Base-by-base conservation (phyloP, 2,113 vertebrate genomes). In the Erythrolamprus reginae region DNA sequence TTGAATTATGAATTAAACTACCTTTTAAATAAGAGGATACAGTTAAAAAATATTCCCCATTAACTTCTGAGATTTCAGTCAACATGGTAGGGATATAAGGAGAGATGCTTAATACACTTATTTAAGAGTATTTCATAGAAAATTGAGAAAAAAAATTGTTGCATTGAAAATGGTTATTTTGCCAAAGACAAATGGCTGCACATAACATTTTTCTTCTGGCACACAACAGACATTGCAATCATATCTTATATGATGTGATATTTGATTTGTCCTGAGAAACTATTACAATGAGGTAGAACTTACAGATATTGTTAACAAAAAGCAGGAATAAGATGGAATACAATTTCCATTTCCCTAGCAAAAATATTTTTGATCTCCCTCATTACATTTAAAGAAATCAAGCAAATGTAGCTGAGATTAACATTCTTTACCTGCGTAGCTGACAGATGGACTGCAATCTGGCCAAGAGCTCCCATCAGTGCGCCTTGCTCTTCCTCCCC, bases 381-480 rank as follows among this genome's bases (percentile, higher is more conserved):
- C 65, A 65, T 28, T 26, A 1, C 13, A n/a, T 33, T 6, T 23
- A 77, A 77, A 77, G 17, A 42, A 42, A 6, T 38, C 33, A 77
- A 77, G 55, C 3, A 38, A 45, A 38, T 70, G 33, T 6, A 28
- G 28, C 17, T 77, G 87, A 38, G 9, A 82, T 21, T 4, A 90
- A 83, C 77, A 84, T 87, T 88, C 91, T 95, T 97, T 93, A 99
- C 98, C 98, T 98, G 98, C 10, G 96, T 96, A 84, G 96, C 92
- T 91, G 96, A 96, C 91, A 99, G 96, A 90, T 95, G 95, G 88
- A 93, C 90, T 98, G 98, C 98, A n/a, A 99, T 96, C 91, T 97
- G 97, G 87, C 96, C 91, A 58, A 97, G 89, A 7, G 97, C 88
- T 93, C 92, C 97, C 83, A 93, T 26, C 28, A 97, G 48, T 47